These are phyloP conservation scores for Palythoa grandis DNA, from an alignment of 92 coral and sea anemone genomes.

Conservation along the genomic window DNA sequence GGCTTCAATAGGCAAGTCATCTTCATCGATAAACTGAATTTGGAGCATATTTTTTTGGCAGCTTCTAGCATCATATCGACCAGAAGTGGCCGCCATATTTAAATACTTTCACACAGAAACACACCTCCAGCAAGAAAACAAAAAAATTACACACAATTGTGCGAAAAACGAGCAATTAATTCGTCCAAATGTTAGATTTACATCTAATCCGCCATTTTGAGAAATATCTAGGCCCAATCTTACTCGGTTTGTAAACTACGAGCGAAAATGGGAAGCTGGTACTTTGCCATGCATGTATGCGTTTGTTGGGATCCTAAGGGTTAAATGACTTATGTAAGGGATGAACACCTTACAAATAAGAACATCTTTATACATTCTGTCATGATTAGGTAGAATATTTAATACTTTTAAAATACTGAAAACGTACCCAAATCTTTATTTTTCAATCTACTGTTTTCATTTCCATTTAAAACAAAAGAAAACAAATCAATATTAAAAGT, in stretches of 20 bases:
- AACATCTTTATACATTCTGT: too few species aligned
- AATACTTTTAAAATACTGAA: too few species aligned
- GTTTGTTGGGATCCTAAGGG: too few species aligned
- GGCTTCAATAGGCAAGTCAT: conserved; percentile 18
- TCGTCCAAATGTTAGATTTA: conserved; percentile 10
- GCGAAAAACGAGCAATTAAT: conserved; percentile 17
- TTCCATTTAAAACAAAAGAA: not conserved
- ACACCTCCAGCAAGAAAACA: conserved; percentile 3
- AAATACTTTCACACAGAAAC: conserved; percentile 36
- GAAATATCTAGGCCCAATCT: conserved; percentile 50
- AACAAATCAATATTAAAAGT: not conserved
- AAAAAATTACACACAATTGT: not conserved
- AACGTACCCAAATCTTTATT: not conserved
- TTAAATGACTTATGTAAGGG: too few species aligned
- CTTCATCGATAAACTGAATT: conserved; percentile 43
- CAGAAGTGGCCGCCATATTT: conserved; percentile 48
- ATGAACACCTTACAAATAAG: too few species aligned
- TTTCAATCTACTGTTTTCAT: not conserved
- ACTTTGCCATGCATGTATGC: too few species aligned
- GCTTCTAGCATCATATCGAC: conserved; percentile 18
- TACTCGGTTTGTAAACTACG: conserved; percentile 36
- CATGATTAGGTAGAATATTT: too few species aligned
- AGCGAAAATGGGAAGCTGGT: conserved; percentile 37
- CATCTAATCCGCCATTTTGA: conserved; percentile 39
- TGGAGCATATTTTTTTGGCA: conserved; percentile 7